Conservation (phyloP, 92 coral and sea anemone genomes). For the Diadumene lineata region DNA sequence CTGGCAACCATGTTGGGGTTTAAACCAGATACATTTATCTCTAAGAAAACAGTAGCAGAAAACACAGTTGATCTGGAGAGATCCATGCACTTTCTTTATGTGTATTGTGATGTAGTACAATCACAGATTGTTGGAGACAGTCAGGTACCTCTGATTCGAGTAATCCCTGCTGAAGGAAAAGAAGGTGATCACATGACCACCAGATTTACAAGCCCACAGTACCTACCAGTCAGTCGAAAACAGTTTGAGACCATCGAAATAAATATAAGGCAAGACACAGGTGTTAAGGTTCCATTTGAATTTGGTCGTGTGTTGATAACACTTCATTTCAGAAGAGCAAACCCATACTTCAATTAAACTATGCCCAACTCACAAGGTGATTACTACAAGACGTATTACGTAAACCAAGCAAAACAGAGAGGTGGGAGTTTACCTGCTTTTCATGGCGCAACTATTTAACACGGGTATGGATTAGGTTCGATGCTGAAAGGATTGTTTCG, state of each 20-base stretch:
- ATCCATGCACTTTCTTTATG: conserved; percentile 25
- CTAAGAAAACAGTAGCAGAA: conserved; percentile 21
- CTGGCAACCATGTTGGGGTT: conserved; percentile 24
- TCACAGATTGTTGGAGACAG: conserved; percentile 54
- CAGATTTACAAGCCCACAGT: conserved; percentile 43
- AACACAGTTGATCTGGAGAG: conserved; percentile 33
- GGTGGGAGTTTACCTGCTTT: conserved; percentile 44
- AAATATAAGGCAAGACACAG: conserved; percentile 67
- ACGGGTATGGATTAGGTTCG: conserved; percentile 45
- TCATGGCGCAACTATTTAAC: conserved; percentile 31
- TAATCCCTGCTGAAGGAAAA: conserved; percentile 52
- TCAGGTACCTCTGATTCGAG: conserved; percentile 37
- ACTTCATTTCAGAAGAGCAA: conserved; percentile 42
- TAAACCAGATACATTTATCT: conserved; percentile 1
- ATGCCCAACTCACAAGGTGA: too few relatives aligned
- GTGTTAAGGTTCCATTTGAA: conserved; percentile 50
- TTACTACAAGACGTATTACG: too few relatives aligned
- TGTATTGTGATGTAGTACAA: conserved; percentile 47
- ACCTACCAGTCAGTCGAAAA: conserved; percentile 60
- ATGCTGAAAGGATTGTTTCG: conserved; percentile 45
- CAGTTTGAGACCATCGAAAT: conserved; percentile 47
- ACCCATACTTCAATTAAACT: too few relatives aligned
- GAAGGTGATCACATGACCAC: conserved; percentile 27
- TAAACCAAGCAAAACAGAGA: conserved; percentile 47
- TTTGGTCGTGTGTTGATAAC: conserved; percentile 45